phyloP scores from a whole-genome alignment of 2,797 vertebrate genomes.

The Acanthurus leucopareius region DNA sequence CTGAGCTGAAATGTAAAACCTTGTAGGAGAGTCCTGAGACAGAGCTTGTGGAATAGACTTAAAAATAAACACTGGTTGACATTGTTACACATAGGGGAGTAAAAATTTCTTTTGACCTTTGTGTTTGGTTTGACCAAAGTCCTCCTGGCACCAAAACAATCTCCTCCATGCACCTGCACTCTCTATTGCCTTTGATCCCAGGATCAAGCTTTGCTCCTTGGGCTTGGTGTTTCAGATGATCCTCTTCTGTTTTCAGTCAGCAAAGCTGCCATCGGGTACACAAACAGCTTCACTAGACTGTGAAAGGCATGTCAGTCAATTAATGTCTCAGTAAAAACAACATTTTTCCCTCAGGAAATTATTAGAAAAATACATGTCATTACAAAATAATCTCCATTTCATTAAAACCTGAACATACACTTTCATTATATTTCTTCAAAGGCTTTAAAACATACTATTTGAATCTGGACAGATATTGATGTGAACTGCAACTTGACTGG shows the following conservation, averaged over 20 bases:
- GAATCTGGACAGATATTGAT: no score
- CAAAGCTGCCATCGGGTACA: slow-evolving; percentile 43
- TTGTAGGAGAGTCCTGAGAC: not conserved
- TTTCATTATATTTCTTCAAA: no score
- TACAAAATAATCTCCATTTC: no score
- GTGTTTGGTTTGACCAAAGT: slow-evolving; percentile 18
- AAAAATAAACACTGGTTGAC: slow-evolving; percentile 7
- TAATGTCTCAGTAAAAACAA: no score
- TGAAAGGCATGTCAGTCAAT: slow-evolving; percentile 10
- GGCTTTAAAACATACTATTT: no score
- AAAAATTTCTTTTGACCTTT: slow-evolving; percentile 34
- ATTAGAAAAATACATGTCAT: no score
- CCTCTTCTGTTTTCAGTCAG: slow-evolving; percentile 42
- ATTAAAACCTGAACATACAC: no score
- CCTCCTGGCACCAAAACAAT: slow-evolving; percentile 5
- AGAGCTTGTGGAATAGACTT: slow-evolving; percentile 3
- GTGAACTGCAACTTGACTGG: no score
- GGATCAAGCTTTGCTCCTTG: slow-evolving; percentile 48
- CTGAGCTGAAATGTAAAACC: slow-evolving; percentile 2
- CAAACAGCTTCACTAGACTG: slow-evolving; percentile 33
- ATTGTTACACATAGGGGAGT: slow-evolving; percentile 1
- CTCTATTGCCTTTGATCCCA: slow-evolving; percentile 49
- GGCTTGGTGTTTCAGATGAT: slow-evolving; percentile 44
- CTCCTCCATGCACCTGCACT: slow-evolving; percentile 16
- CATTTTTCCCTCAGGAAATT: no score